Base-by-base conservation (phyloP, 2,797 vertebrate genomes). In the Propithecus perrieri region DNA sequence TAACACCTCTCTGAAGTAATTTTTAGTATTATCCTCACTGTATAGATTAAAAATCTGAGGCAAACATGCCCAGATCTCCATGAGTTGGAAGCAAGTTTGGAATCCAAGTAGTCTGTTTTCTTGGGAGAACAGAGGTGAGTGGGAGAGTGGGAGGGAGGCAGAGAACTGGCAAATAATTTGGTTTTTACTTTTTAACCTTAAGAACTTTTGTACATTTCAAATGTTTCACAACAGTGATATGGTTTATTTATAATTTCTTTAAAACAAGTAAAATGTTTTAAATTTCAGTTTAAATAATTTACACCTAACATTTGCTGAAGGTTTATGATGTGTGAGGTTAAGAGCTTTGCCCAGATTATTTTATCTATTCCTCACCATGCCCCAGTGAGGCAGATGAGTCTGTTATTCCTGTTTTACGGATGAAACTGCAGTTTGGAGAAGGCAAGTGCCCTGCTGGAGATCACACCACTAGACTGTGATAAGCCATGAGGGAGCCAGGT, bases 121-220 rank as follows among this genome's bases (percentile, higher is more conserved):
- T 79, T 63, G 28, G 41, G 26, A 61, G n/a, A 75, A 69, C 13
- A 38, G 35, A 28, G 10, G 12, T 33, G 22, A 57, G 22, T 26
- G 55, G 22, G 22, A 26, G 55, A 50, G 28, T 26, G 22, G 43
- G 0, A 75, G 26, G 11, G 11, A 67, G 33, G 13, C 38, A 72
- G 3, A 22, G 18, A 75, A 30, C 7, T 13, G 57, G 7, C 12
- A 33, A 24, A 86, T 12, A 79, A 85, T 76, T 76, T 76, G 18
- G 80, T 33, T 89, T 61, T 65, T 85, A 75, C 3, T 79, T 93
- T 72, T 74, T 30, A 78, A 69, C 38, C n/a, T 85, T 43, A 72
- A 93, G 57, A 89, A 41, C 12, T 35, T 89, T 28, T 35, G 0
- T 74, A 55, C 24, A 43, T 76, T 84, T 79, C n/a, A 80, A 84